Evolutionary conservation across 2,113 vertebrate genomes (phyloP).

Genomic region (Mesoclemmys tuberculata): DNA sequence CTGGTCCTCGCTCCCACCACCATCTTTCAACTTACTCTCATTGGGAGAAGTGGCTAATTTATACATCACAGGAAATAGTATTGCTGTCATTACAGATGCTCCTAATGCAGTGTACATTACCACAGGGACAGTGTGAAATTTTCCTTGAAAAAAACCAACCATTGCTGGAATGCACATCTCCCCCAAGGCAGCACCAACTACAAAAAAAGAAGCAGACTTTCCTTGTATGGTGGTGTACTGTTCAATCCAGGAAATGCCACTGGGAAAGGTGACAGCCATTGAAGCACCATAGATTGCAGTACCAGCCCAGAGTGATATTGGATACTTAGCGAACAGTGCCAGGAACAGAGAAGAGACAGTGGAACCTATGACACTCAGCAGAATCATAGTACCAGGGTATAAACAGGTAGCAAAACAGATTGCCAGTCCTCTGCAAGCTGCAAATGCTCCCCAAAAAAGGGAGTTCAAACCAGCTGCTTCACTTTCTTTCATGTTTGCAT

Average conservation of each 20-base stretch:
- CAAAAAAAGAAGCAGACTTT: constrained; percentile 83
- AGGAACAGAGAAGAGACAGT: constrained; percentile 80
- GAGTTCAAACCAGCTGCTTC: constrained; percentile 90
- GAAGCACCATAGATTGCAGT: constrained; percentile 87
- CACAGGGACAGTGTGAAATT: constrained; percentile 76
- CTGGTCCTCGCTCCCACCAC: constrained; percentile 78
- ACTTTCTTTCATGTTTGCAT: constrained; percentile 73
- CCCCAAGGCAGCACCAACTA: constrained; percentile 88
- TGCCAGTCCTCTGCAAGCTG: constrained; percentile 83
- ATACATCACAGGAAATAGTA: constrained; percentile 92
- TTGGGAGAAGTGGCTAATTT: constrained; percentile 80
- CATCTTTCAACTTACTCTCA: constrained; percentile 6
- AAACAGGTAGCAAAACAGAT: constrained; percentile 87
- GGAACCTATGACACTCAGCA: constrained; percentile 85
- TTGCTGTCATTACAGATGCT: constrained; percentile 78
- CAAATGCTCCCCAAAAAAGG: constrained; percentile 91
- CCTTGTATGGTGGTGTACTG: constrained; percentile 90
- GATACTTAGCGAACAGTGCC: constrained; percentile 78
- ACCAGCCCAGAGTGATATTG: constrained; percentile 83
- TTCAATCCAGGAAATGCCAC: constrained; percentile 93
- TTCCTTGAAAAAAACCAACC: constrained; percentile 84
- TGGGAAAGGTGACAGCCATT: constrained; percentile 93
- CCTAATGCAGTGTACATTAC: constrained; percentile 85
- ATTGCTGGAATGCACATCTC: constrained; percentile 91
- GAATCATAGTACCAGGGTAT: constrained; percentile 88